Evolutionary conservation across 30 jellyfish, hydroid and myxozoan species (phyloP).

Genomic region (Hydractinia symbiolongicarpus): DNA sequence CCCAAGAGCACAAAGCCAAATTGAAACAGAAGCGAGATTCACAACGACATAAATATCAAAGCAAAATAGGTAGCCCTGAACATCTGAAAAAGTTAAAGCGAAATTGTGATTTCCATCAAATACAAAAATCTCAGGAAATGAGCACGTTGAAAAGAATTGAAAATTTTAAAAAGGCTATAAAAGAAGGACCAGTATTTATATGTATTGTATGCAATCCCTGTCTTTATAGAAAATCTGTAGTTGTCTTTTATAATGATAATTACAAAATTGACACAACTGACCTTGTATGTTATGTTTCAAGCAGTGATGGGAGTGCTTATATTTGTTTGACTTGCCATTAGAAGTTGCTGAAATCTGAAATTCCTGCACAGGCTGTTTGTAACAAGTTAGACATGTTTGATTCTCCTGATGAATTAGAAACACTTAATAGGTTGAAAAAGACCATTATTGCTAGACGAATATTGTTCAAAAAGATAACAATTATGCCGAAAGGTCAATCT

Average conservation of each 20-base stretch:
- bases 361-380: not conserved
- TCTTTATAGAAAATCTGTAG: slow-evolving; percentile 5
- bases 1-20: no score
- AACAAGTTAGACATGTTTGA: not conserved
- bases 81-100: no score
- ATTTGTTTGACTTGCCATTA: not conserved
- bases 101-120: no score
- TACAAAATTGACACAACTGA: not conserved
- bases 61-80: no score
- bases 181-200: not conserved
- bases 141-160: no score
- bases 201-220: not conserved
- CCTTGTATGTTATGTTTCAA: not conserved
- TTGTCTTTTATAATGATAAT: not conserved
- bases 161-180: no score
- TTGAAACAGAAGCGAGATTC: no score
- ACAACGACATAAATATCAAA: no score
- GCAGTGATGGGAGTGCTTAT: not conserved
- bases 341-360: not conserved
- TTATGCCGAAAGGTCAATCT: slow-evolving; percentile 25
- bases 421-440: not conserved
- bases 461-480: slow-evolving; percentile 6
- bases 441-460: not conserved
- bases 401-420: not conserved
- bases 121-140: no score